Percentiles rank a stretch among this genome's conserved stretches.
phyloP scores from a whole-genome alignment of 1,140 invertebrate genomes.

The Drosophila arawakana region DNA sequence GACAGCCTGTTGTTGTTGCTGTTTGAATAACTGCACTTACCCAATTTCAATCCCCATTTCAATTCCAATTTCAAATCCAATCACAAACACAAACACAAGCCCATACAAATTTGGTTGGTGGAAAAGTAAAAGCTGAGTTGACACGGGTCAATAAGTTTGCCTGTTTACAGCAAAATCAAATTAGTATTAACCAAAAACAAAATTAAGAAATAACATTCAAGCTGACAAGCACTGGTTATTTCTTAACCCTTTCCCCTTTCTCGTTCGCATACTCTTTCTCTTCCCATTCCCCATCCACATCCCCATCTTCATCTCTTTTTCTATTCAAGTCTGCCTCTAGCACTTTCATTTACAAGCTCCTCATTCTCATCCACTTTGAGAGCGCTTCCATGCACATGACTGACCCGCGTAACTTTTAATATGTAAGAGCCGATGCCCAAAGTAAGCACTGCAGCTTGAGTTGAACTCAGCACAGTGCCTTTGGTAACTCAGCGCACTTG shows the following conservation, averaged over 20 bases:
- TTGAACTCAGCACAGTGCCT: conserved; percentile 34
- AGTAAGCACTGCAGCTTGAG: conserved; percentile 30
- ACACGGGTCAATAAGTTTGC: conserved; percentile 67
- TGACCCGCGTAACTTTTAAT: conserved; percentile 77
- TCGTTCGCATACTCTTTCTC: no score
- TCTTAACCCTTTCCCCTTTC: background rate
- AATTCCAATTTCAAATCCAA: conserved; percentile 26
- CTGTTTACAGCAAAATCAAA: conserved; percentile 73
- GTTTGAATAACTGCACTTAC: conserved; percentile 21
- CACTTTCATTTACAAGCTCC: background rate
- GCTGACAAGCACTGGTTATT: conserved; percentile 23
- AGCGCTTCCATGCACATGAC: conserved; percentile 74
- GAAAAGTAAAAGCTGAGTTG: conserved; percentile 57
- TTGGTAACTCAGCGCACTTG: conserved; percentile 65
- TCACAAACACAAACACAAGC: conserved; percentile 14
- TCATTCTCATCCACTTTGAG: conserved; percentile 39
- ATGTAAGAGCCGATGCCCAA: conserved; percentile 41
- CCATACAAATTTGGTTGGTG: conserved; percentile 60
- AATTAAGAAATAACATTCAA: conserved; percentile 78
- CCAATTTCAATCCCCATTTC: conserved; percentile 23
- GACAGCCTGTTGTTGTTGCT: conserved; percentile 25
- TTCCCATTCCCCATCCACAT: conserved; percentile 8
- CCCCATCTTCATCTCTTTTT: conserved; percentile 2
- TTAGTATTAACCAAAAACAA: conserved; percentile 78
- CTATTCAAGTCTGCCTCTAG: no score